phyloP scores from a whole-genome alignment of 2,888 invertebrate species.

The Drosophila affinis region DNA sequence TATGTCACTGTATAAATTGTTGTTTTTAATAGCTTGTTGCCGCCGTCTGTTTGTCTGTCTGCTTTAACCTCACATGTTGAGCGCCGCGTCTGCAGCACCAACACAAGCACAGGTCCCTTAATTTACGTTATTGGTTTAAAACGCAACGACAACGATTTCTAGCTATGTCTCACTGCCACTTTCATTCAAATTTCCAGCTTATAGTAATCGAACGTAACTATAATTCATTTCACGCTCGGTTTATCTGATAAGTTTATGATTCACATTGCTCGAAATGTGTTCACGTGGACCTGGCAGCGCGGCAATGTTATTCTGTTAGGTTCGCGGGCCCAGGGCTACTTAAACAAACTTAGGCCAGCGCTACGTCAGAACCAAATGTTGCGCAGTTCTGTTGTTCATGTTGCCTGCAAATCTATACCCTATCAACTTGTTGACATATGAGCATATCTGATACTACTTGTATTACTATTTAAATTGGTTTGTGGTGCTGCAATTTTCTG shows the following conservation, averaged over 20 bases:
- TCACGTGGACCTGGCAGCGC: constrained; percentile 73
- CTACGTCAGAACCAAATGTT: no score
- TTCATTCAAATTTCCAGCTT: neutral
- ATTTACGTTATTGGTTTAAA: neutral
- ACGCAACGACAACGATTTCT: neutral
- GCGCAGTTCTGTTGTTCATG: no score
- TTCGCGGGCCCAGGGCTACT: no score
- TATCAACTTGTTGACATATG: no score
- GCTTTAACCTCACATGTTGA: constrained; percentile 83
- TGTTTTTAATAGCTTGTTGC: constrained; percentile 46
- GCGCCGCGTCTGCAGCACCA: constrained; percentile 69
- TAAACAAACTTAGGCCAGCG: no score
- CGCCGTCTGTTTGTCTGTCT: constrained; percentile 61
- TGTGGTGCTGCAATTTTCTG: no score
- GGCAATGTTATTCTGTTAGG: constrained; percentile 32
- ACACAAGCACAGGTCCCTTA: constrained; percentile 38
- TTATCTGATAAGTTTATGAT: constrained; percentile 65
- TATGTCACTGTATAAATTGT: constrained; percentile 32
- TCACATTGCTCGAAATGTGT: constrained; percentile 72
- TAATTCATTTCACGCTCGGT: constrained; percentile 23
- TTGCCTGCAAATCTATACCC: no score
- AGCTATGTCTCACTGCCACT: neutral
- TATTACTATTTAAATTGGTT: no score
- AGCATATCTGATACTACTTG: no score
- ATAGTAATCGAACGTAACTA: constrained; percentile 19